Base-by-base conservation (phyloP, 2,113 vertebrate genomes). In the Cyprinodon variegatus region DNA sequence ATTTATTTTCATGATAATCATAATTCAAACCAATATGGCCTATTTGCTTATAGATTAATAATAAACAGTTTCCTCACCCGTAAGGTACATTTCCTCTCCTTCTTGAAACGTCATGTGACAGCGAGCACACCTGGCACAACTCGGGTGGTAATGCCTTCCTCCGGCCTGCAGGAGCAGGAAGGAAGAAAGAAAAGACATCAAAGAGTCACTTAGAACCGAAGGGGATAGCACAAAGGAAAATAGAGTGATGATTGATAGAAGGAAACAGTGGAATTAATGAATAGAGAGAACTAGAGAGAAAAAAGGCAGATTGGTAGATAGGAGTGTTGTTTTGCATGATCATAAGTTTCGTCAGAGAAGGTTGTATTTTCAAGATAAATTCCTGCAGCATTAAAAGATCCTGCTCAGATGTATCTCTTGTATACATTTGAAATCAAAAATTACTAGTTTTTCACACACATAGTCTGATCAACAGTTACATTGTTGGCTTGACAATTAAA, bases 1-100 rank as follows among this genome's bases (percentile, higher is more conserved):
- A 61, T 40, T 12, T 43, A 15, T 29, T n/a, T 4, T 48, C 43
- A 67, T 72, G 72, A 43, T 62, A 53, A 48, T 65, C 15, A 10
- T 9, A 41, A 50, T 17, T 68, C 45, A 65, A 15, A 3, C 38
- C 29, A n/a, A 66, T 12, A 22, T 1, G 14, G 41, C 15, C 45
- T 10, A 29, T 62, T 22, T 4, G 39, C 48, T 60, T n/a, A 41
- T 48, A 37, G 62, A 40, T 7, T 50, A 43, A 20, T 39, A 65
- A 3, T 12, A n/a, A 39, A 72, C 59, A 4, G 10, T 48, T 14
- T 1, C 8, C 92, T 85, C 91, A 98, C 97, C 97, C 94, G 97
- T 97, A 53, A 99, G 95, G 82, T 98, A 99, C 97, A 99, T 99
- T 92, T 99, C 97, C 81, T 98, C 95, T 64, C 97, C 97, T 88